Evolutionary conservation across 2,113 vertebrate species (phyloP).

Genomic region (Gadus chalcogrammus): DNA sequence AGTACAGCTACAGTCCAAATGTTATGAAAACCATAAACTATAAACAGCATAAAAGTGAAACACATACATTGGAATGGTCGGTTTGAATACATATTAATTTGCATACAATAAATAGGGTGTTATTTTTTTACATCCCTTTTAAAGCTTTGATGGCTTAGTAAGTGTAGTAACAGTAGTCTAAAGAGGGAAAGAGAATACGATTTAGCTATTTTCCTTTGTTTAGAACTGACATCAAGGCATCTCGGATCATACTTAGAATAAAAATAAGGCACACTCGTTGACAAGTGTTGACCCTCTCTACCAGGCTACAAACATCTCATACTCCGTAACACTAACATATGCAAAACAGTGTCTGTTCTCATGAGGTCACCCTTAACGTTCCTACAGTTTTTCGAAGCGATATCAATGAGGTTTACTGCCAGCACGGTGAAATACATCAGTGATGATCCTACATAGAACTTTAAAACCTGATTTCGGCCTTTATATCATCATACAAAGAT

Average conservation of each 20-base stretch:
- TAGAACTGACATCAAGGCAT: constrained; percentile 59
- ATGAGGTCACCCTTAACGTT: constrained; percentile 27
- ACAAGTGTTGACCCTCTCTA: constrained; percentile 17
- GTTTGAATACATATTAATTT: too few species aligned
- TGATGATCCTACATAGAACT: too few species aligned
- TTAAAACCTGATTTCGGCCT: too few species aligned
- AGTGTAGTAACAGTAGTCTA: constrained; percentile 7
- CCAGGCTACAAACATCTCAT: constrained; percentile 22
- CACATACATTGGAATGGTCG: too few species aligned
- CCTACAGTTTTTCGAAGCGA: not conserved
- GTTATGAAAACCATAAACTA: too few species aligned
- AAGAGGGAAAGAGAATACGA: not conserved
- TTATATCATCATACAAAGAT: too few species aligned
- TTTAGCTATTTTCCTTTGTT: constrained; percentile 10
- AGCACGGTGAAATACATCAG: not conserved
- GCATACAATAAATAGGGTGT: too few species aligned
- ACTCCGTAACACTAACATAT: not conserved
- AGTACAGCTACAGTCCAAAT: too few species aligned
- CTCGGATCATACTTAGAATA: constrained; percentile 46
- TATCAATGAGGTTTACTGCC: not conserved
- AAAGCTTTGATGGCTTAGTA: not conserved
- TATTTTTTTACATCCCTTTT: too few species aligned
- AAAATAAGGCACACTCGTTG: constrained; percentile 65
- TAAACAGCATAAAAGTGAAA: too few species aligned
- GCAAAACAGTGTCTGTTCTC: constrained; percentile 25